Conservation (phyloP, 2,888 invertebrate genomes). For the Andrena dorsata region DNA sequence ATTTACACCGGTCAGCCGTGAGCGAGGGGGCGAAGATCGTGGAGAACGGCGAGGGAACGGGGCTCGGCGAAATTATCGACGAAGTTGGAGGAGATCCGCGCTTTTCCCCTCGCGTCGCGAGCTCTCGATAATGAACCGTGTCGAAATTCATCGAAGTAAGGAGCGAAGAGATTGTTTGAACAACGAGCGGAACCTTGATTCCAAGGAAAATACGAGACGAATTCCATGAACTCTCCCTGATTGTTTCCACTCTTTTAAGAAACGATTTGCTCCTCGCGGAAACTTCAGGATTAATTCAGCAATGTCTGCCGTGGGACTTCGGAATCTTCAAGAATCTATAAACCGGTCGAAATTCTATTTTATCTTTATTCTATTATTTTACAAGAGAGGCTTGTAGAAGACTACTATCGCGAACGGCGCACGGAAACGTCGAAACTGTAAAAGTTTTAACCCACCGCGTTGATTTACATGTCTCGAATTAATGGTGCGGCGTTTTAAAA, state of each 20-base stretch:
- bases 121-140: slow-evolving; percentile 20
- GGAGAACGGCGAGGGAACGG: not conserved
- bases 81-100: not conserved
- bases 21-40: not conserved
- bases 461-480: slow-evolving; percentile 8
- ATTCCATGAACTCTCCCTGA: not conserved
- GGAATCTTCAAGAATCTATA: not conserved
- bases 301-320: not conserved
- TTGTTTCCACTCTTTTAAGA: not conserved
- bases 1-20: slow-evolving; percentile 73
- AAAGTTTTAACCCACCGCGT: not conserved
- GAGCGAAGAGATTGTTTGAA: not conserved
- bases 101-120: not conserved
- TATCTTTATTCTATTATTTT: too few species aligned
- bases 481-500: slow-evolving; percentile 25
- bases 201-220: not conserved
- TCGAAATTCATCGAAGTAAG: slow-evolving; percentile 1
- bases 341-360: not conserved
- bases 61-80: slow-evolving; percentile 43
- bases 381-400: too few species aligned
- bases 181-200: not conserved
- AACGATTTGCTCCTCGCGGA: not conserved
- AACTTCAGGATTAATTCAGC: not conserved
- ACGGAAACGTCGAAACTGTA: not conserved
- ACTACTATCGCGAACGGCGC: too few species aligned